Evolutionary conservation across 2,888 invertebrate species (phyloP), one percentile per base, ranked within the genome.

Genomic region (Lepidonotus clava): DNA sequence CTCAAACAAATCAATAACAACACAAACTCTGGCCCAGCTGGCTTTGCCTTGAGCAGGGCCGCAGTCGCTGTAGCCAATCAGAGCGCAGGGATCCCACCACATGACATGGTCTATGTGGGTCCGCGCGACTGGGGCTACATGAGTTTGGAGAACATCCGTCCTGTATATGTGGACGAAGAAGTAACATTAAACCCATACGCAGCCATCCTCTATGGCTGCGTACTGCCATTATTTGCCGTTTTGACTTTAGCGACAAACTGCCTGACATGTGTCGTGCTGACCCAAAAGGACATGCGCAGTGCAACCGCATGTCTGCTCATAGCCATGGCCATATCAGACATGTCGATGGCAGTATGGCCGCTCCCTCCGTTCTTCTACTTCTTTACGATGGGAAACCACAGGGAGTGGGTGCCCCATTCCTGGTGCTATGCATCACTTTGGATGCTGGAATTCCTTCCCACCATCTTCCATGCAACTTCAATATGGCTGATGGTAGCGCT

Each of bases 401-500:
- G 0, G 0, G 80, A 80, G 32, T 80, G 80, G 80, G 51, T 80
- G 46, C 80, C 80, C n/a, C 51, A 80, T 32, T 18, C 41, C 21
- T 80, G 80, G 80, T 80, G 80, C 28, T 80, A 80, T n/a, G 80
- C 51, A 18, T 80, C 80, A 0, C 5, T 80, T 1, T 80, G 80
- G 80, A 80, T 80, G 80, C 80, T 80, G 32, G 80, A 80, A 34
- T 80, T 80, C 46, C 28, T 80, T 4, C 80, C 80, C 28, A 80
- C 80, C 5, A 80, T 80, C 18, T 80, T 80, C 80, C 80, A 80
- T 24, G 80, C 46, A 1, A 46, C 80, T 11, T 41, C 80, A 2
- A 51, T 80, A 28, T 80, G 80, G 80, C 32, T 80, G 32, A 80
- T 28, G 24, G 80, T 80, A 24, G 80, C 80, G n/a, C 80, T 80